Conservation (phyloP, 1,140 invertebrate genomes). For the Rhagoletis pomonella region DNA sequence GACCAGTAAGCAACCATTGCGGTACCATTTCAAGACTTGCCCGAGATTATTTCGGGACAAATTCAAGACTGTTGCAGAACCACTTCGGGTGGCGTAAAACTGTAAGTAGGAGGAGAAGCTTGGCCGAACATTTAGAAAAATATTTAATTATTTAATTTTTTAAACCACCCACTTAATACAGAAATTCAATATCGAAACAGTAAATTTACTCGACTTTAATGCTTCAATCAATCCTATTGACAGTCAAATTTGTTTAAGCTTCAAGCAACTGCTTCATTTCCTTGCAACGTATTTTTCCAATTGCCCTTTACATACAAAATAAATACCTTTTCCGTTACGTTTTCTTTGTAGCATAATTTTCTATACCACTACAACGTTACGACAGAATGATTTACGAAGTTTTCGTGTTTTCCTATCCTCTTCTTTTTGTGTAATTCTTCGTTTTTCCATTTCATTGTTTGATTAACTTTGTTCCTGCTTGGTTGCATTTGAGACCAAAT, state of each 20-base stretch:
- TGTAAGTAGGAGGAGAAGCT: too few species aligned
- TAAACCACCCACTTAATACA: too few species aligned
- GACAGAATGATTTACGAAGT: conserved; percentile 8
- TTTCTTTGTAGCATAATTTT: background rate
- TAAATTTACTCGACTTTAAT: background rate
- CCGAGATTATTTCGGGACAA: too few species aligned
- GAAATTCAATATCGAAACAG: background rate
- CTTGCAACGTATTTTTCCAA: background rate
- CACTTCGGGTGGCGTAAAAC: too few species aligned
- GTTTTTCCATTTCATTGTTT: background rate
- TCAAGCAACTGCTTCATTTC: conserved; percentile 7
- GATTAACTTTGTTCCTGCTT: conserved; percentile 22
- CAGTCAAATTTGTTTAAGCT: background rate
- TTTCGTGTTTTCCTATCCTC: background rate
- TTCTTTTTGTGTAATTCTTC: background rate
- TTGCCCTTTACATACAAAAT: background rate
- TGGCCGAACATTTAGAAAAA: too few species aligned
- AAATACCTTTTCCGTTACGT: background rate
- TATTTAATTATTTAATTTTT: too few species aligned
- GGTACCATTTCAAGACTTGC: too few species aligned
- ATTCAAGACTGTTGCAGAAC: too few species aligned
- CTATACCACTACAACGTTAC: background rate
- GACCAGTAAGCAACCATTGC: too few species aligned
- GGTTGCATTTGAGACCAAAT: conserved; percentile 48
- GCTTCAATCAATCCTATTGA: background rate